Percentiles rank a stretch among this genome's conserved stretches.
Evolutionary conservation across 2,113 vertebrate genomes (phyloP).

Genomic region (Pelobates fuscus): DNA sequence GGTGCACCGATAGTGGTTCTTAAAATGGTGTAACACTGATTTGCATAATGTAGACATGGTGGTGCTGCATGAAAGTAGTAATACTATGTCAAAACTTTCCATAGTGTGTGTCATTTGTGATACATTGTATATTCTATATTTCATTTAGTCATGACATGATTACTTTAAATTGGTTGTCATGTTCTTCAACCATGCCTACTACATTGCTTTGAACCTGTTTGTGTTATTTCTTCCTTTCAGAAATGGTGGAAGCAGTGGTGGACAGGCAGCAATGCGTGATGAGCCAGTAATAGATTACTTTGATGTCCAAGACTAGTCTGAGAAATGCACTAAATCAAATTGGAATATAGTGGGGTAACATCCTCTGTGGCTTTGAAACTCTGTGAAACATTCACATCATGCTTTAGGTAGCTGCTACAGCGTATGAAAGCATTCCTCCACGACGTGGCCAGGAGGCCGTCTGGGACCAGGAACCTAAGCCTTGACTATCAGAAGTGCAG

Average conservation of each 20-base stretch:
- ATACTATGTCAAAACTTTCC: too few relatives aligned
- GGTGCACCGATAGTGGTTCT: too few relatives aligned
- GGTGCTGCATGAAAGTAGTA: too few relatives aligned
- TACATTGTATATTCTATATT: too few relatives aligned
- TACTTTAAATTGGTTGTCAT: too few relatives aligned
- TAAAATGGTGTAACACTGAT: too few relatives aligned
- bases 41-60: too few relatives aligned
- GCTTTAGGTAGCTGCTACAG: neutral
- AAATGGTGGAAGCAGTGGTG: slow-evolving; percentile 64
- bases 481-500: neutral
- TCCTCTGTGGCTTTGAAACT: slow-evolving; percentile 44
- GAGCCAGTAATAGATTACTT: slow-evolving; percentile 94
- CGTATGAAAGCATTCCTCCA: neutral
- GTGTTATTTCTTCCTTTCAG: slow-evolving; percentile 70
- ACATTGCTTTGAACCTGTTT: too few relatives aligned
- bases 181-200: too few relatives aligned
- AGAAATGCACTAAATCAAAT: slow-evolving; percentile 38
- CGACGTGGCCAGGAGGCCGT: neutral
- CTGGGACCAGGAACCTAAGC: neutral
- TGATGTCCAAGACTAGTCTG: slow-evolving; percentile 89
- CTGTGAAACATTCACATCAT: slow-evolving; percentile 14
- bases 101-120: too few relatives aligned
- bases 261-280: slow-evolving; percentile 80
- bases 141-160: too few relatives aligned
- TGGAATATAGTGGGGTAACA: slow-evolving; percentile 36